Base-by-base conservation (phyloP, 2,113 vertebrate species). In the Tachysurus fulvidraco region DNA sequence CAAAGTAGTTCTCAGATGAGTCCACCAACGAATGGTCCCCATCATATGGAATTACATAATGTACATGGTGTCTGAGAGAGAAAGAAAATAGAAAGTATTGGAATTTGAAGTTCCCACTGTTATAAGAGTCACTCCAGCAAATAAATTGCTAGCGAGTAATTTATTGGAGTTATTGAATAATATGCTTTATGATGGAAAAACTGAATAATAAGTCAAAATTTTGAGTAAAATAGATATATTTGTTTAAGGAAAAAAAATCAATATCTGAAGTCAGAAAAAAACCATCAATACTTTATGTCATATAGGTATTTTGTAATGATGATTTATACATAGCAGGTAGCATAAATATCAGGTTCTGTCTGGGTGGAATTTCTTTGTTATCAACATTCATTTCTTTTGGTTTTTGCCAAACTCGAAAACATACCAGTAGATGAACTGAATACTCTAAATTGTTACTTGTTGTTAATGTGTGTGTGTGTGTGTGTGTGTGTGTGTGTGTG, bases 1-100 rank as follows among this genome's bases (percentile, higher is more conserved):
- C 98, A 95, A 99, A 99, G 95, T 99, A 99, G 92, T 99, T 99
- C 94, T 99, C 98, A 0, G 98, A 98, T 23, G 98, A 98, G 93
- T 99, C 98, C 95, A 99, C 97, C 95, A 99, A 96, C 0, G 98
- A 98, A 95, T 99, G 97, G 93, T 99, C 98, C 89, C 98, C 98
- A 12, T 99, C 98, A 4, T 99, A 99, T 0, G 98, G 98, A 92
- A 99, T 99, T 89, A 99, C 98, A 46, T 99, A 99, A 91, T 99
- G 98, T 89, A 99, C 94, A 62, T 99, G 98, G 92, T 99, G 97
- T 95, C 98, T 99, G 94, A 50, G 36, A 85, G 2, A 57, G 30
- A 79, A 83, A 81, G 44, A 44, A 78, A 78, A 73, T 36, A 73
- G 9, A 73, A 57, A 57, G 64, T 57, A 23, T 81, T 78, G 46